Base-by-base conservation (phyloP, 2,797 vertebrate species). In the Semotilus atromaculatus region DNA sequence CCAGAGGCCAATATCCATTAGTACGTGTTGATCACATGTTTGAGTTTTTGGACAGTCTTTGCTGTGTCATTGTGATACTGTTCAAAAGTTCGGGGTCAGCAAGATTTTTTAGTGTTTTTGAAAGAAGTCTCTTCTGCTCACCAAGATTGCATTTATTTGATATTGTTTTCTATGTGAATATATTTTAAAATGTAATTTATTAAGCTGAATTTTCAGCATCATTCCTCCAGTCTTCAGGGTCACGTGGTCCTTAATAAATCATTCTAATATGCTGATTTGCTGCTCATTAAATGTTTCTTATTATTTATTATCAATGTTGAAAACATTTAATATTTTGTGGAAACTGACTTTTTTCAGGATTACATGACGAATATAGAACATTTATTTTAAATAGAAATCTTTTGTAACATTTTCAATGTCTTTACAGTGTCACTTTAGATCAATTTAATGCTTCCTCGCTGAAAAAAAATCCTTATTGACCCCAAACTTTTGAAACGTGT, bases 1-100 rank as follows among this genome's bases (percentile, higher is more conserved):
- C 51, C 36, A n/a, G 36, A 40, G 60, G 36, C 53, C 76, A 21
- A 3, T 14, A 43, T 80, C 34, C 60, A 67, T 81, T 36, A 51
- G 60, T 68, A 36, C 26, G 55, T 74, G 80, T 34, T 36, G 51
- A 66, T 38, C 74, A 81, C 68, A 80, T 82, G 53, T 85, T 74
- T 45, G 16, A 51, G 23, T 75, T 81, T 79, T 36, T 45, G 26
- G 19, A 29, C 60, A 14, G 16, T 82, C 26, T 48, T 72, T 67
- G 36, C 64, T 80, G 48, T 64, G 19, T 87, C 45, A 71, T 11
- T 58, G 23, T 74, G 71, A 81, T 80, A 45, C 64, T 66, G 38
- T 72, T n/a, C 36, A n/a, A 64, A 64, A 8, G 62, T 64, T 18
- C 31, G 26, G 26, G 62, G 62, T 64, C 14, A 18, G 60, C 26